Conservation (phyloP, 2,113 vertebrate species). For the Ursus arctos region DNA sequence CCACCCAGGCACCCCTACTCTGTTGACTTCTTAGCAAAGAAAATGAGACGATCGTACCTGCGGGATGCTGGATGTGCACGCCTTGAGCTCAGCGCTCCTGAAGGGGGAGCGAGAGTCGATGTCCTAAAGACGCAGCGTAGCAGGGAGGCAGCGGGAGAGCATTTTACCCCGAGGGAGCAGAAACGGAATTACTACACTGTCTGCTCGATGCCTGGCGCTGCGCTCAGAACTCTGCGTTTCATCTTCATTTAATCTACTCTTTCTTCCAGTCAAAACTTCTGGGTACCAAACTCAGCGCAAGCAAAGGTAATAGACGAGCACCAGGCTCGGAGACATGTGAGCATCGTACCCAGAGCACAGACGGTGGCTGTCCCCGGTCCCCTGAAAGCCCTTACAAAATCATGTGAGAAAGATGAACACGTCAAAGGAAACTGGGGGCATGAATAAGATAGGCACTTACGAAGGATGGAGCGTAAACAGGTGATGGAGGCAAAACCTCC, state of each 20-base stretch:
- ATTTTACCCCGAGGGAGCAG: not conserved
- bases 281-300: not conserved
- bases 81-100: not conserved
- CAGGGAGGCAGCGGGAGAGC: accelerated
- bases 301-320: not conserved
- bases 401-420: accelerated
- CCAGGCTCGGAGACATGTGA: no score
- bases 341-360: not conserved
- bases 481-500: no score
- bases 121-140: not conserved
- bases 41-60: not conserved
- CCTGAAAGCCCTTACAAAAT: not conserved
- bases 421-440: accelerated
- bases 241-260: not conserved
- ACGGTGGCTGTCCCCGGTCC: accelerated
- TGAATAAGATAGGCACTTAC: accelerated
- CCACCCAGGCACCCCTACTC: not conserved
- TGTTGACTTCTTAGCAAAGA: not conserved
- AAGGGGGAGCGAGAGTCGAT: not conserved
- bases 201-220: no score
- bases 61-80: not conserved
- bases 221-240: not conserved
- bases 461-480: not conserved
- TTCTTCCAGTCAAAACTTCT: not conserved
- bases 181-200: not conserved